Conservation (phyloP, 2,888 invertebrate species). For the Oscheius onirici region DNA sequence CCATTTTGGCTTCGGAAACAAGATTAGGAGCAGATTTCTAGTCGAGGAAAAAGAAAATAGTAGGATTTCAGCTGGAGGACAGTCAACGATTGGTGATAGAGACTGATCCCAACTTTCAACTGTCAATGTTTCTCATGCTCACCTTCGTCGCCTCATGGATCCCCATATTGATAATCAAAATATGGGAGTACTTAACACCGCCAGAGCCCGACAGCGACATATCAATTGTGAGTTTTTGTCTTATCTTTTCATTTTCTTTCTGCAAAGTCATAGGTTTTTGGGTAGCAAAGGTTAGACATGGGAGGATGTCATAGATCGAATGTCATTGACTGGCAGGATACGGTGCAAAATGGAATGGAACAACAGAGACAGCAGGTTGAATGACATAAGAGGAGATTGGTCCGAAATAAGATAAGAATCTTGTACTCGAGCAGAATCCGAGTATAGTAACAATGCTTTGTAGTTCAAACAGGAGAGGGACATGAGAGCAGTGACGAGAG, state of each 20-base stretch:
- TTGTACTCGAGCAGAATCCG: no score
- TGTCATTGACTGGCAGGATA: no score
- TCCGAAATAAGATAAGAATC: no score
- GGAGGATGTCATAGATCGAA: no score
- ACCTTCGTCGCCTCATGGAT: conserved; percentile 91
- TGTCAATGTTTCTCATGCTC: conserved; percentile 90
- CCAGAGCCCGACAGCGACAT: conserved; percentile 46
- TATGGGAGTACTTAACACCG: conserved; percentile 43
- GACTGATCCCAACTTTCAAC: conserved; percentile 91
- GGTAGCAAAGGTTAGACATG: no score
- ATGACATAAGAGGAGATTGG: no score
- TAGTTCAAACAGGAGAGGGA: no score
- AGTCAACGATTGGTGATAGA: conserved; percentile 89
- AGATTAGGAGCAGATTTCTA: conserved; percentile 9
- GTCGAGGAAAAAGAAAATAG: neutral
- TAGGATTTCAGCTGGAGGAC: conserved; percentile 78
- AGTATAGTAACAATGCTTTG: no score
- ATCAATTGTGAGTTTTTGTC: conserved; percentile 41
- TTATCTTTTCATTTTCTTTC: neutral
- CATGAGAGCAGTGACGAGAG: no score
- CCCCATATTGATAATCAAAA: conserved; percentile 50
- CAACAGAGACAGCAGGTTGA: no score
- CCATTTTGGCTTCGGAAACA: conserved; percentile 7
- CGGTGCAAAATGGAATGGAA: no score
- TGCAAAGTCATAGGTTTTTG: neutral